A percentile compares a stretch with the other conserved stretches of the same genome.
These are phyloP conservation scores for Hippopotamyrus pictus DNA, from an alignment of 2,797 vertebrate species.

Conservation along the genomic window DNA sequence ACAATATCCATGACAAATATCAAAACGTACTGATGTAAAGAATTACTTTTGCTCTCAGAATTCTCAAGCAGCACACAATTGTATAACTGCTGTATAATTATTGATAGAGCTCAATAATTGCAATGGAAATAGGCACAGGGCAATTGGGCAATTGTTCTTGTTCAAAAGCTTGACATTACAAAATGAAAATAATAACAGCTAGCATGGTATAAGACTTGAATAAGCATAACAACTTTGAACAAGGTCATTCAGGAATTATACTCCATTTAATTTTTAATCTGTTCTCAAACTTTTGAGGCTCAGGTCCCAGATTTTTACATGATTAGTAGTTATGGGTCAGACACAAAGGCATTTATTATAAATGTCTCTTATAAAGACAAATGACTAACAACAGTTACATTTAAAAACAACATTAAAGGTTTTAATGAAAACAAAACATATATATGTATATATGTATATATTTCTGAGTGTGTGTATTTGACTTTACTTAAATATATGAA, in stretches of 20 bases:
- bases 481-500: slow-evolving; percentile 20
- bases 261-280: background rate
- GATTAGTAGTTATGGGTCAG: background rate
- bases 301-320: no score
- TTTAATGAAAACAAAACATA: background rate
- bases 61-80: no score
- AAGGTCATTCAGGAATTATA: background rate
- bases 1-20: no score
- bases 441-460: background rate
- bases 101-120: no score
- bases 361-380: background rate
- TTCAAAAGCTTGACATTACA: background rate
- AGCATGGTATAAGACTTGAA: background rate
- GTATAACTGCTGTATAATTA: no score
- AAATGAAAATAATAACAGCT: background rate
- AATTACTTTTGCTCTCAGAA: no score
- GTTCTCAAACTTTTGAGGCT: background rate
- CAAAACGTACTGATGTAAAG: no score
- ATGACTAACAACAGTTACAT: background rate
- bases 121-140: no score
- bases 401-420: background rate
- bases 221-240: background rate
- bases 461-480: slow-evolving; percentile 30
- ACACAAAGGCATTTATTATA: background rate
- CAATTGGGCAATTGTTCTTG: no score